Evolutionary conservation across 2,113 vertebrate species (phyloP).

Genomic region (Dolichotis patagonum): DNA sequence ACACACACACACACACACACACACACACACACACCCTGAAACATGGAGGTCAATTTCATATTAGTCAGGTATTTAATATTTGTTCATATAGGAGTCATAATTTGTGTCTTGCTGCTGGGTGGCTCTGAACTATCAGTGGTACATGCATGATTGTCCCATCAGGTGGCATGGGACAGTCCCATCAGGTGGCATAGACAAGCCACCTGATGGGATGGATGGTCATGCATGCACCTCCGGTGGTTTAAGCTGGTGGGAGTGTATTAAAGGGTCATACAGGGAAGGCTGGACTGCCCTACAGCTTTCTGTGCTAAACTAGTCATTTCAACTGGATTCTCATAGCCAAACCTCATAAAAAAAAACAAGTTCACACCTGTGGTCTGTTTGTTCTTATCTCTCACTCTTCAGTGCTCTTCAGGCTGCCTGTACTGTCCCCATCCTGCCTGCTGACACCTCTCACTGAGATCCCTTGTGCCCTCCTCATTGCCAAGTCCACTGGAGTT

Average conservation of each 20-base stretch:
- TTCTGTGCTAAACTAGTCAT: slow-evolving; percentile 22
- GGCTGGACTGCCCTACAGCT: background rate
- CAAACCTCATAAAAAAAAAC: background rate
- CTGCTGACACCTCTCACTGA: background rate
- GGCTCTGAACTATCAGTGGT: background rate
- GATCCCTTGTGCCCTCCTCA: background rate
- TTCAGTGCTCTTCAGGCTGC: background rate
- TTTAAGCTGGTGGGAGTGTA: background rate
- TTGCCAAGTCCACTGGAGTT: background rate
- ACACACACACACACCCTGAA: background rate
- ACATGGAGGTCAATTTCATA: background rate
- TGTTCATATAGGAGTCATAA: background rate
- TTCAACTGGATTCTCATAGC: slow-evolving; percentile 3
- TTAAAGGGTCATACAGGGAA: background rate
- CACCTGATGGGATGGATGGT: background rate
- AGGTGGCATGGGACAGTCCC: background rate
- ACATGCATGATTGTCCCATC: background rate
- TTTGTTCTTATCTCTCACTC: background rate
- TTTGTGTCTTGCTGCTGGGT: background rate
- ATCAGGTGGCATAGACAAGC: background rate
- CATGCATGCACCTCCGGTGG: background rate
- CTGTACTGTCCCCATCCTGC: background rate
- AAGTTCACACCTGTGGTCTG: background rate
- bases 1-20: background rate
- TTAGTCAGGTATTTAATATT: background rate